A percentile compares a stretch with the other conserved stretches of the same genome.
Conservation (phyloP, 2,797 vertebrate genomes). For the Hippopotamyrus pictus region DNA sequence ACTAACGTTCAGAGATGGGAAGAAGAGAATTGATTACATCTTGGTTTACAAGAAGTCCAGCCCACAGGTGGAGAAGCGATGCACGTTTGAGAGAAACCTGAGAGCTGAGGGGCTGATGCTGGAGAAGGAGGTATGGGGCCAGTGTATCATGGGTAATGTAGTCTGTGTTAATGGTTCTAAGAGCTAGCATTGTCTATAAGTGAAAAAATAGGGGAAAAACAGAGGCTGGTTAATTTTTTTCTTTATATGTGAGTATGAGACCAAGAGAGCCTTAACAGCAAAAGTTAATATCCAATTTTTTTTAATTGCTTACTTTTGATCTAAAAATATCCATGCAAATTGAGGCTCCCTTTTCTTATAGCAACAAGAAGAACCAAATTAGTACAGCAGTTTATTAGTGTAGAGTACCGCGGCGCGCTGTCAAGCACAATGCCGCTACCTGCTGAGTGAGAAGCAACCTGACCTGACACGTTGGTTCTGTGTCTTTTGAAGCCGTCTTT, state of each 20-base stretch:
- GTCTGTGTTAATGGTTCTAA: background rate
- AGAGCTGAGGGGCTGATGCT: constrained; percentile 93
- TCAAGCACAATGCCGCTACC: background rate
- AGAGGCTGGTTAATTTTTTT: background rate
- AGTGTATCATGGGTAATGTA: background rate
- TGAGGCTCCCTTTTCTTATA: background rate
- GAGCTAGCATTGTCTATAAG: background rate
- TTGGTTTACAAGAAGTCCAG: constrained; percentile 96
- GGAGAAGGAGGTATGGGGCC: constrained; percentile 80
- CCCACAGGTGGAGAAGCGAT: constrained; percentile 88
- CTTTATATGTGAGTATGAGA: background rate
- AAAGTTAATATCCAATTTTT: background rate
- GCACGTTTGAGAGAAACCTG: constrained; percentile 94
- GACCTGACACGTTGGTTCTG: constrained; percentile 17
- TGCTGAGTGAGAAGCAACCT: background rate
- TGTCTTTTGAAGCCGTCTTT: constrained; percentile 72
- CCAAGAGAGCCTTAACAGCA: background rate
- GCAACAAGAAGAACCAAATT: background rate
- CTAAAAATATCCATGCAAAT: background rate
- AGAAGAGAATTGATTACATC: constrained; percentile 94
- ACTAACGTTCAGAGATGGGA: constrained; percentile 89
- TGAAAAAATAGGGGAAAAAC: background rate
- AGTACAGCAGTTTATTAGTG: background rate
- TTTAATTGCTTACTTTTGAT: background rate
- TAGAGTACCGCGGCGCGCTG: background rate